Base-by-base conservation (phyloP, 2,888 invertebrate species). In the Agrilus cyanescens region DNA sequence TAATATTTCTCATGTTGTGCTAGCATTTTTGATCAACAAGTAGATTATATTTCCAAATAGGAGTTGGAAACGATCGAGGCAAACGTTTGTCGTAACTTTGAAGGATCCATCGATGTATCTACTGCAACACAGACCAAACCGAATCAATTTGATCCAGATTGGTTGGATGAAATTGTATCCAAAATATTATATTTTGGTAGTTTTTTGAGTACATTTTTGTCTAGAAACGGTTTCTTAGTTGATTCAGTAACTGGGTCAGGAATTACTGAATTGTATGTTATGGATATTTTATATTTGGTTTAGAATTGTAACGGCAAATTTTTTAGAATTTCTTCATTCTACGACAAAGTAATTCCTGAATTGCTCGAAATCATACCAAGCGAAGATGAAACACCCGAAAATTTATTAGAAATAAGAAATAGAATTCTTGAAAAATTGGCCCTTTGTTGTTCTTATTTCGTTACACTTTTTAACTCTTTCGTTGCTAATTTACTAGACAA, bases 271-370 rank as follows among this genome's bases (percentile, higher is more conserved):
- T 58, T 56, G 59, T 58, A 52, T 47, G 38, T 30, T 40, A 15
- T 16, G 4, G 13, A 16, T 16, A 14, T 15, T 37, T 37, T 7
- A 37, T 37, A 37, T 16, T 10, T 4, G 40, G 67, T 70, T 37
- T 69, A 87, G 85, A 63, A 72, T 90, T 63, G n/a, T n/a, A n/a
- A n/a, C n/a, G n/a, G n/a, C n/a, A n/a, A n/a, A n/a, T n/a, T 41
- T 67, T 70, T 37, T 69, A 87, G 85, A 63, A 72, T 90, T 63
- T 76, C 84, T 48, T 75, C 75, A 48, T 74, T 86, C 49, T 91
- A 91, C 64, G 85, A 85, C 51, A 74, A 73, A 52, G 78, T 82
- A 4, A 74, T 88, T 50, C 80, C 84, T 12, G 72, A 74, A 51
- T 59, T 91, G 45, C 82, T 82, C 58, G 76, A 78, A 55, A 74